Percentiles rank a stretch among this genome's conserved stretches.
phyloP scores from a whole-genome alignment of 2,888 invertebrate genomes.

The Ellobium chinense region DNA sequence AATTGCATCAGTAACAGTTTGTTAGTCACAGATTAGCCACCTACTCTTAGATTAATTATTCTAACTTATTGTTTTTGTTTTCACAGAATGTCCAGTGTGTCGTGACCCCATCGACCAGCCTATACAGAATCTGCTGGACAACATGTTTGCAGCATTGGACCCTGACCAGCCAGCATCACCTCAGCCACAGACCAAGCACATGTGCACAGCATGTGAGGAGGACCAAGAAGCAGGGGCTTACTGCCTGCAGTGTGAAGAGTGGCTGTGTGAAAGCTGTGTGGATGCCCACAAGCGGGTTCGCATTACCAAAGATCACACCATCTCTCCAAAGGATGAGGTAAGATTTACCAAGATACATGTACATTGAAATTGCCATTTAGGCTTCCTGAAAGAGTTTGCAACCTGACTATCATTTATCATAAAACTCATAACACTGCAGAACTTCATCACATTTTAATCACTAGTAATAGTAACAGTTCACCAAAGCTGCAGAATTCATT shows the following conservation, averaged over 20 bases:
- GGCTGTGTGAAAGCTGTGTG: constrained; percentile 92
- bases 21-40: too few relatives aligned
- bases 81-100: constrained; percentile 49
- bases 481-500: too few relatives aligned
- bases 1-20: too few relatives aligned
- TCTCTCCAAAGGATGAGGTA: constrained; percentile 64
- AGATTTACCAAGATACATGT: too few relatives aligned
- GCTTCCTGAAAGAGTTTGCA: too few relatives aligned
- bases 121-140: constrained; percentile 44
- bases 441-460: too few relatives aligned
- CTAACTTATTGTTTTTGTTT: too few relatives aligned
- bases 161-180: constrained; percentile 47
- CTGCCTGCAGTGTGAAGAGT: constrained; percentile 94
- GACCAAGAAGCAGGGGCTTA: constrained; percentile 88
- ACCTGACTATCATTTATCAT: too few relatives aligned
- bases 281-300: constrained; percentile 81
- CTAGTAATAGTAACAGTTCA: too few relatives aligned
- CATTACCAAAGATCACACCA: constrained; percentile 76
- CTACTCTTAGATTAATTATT: too few relatives aligned
- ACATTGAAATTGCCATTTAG: too few relatives aligned
- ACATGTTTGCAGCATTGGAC: constrained; percentile 49
- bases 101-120: constrained; percentile 58
- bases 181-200: constrained; percentile 45
- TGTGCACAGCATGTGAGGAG: constrained; percentile 91
- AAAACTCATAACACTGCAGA: too few relatives aligned